Evolutionary conservation across 2,888 invertebrate species (phyloP), one percentile per base, ranked within the genome.

Genomic region (Zaprionus bogoriensis): DNA sequence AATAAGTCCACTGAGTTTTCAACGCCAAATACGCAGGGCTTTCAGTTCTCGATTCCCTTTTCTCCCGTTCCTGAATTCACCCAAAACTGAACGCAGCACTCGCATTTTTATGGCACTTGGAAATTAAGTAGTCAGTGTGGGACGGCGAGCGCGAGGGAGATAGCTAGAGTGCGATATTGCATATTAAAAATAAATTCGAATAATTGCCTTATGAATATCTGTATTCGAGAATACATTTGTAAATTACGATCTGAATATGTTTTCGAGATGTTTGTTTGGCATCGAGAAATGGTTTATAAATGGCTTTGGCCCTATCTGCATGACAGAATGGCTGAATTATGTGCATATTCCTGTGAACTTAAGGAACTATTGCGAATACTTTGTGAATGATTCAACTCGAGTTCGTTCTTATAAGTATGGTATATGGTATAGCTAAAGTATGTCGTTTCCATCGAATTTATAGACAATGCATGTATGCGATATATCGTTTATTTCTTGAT

Each of bases 71-170:
- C 28, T 22, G 22, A 28, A 28, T 41, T 28, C 22, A 28, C 28
- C 22, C 30, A 19, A 20, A 41, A 50, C 10, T 12, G 30, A 50
- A 41, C 54, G 51, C 62, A 51, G 47, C 58, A 62, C 67, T 63
- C 72, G 57, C 65, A 72, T 85, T 85, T 85, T 82, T 85, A 82
- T 82, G 82, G 82, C 82, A 82, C 82, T 85, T 85, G 79, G 77
- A 82, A 80, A 82, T 82, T 82, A 82, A 85, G 83, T 79, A 82
- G 85, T 85, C 80, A 72, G 28, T 41, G 28, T 38, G 44, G 32
- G 54, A 32, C 38, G 7, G 25, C 3, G 14, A 19, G 41, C 46
- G 46, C 10, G 28, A 41, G 44, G 17, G 47, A 17, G 38, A 7
- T 46, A 46, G 48, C 46, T 10, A 41, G 23, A 23, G 17, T 23